Base-by-base conservation (phyloP, 2,113 vertebrate genomes). In the Seriola quinqueradiata region DNA sequence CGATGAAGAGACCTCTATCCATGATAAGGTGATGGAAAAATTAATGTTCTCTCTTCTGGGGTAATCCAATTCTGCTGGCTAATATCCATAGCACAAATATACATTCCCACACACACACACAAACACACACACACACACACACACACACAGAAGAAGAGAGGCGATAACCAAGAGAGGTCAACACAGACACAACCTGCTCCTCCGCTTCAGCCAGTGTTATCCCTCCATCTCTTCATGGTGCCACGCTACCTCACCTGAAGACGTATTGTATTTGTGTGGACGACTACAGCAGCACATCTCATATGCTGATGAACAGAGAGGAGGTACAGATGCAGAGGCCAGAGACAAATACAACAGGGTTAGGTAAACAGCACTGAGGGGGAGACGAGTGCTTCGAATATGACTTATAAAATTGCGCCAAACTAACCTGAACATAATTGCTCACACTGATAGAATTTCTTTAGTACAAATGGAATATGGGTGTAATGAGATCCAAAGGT, bases 401-500 rank as follows among this genome's bases (percentile, higher is more conserved):
- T 58, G 79, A 86, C 70, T 78, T 77, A 58, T 65, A 75, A 86
- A 90, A 85, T 42, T 58, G 67, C 61, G 75, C 65, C 81, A 81
- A 88, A 68, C 65, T 75, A 81, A 87, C 78, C 73, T 72, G 78
- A 75, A 64, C 72, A 76, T 90, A 91, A 92, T 90, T 89, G 85
- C 83, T 89, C 82, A 63, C 77, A 79, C 80, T 92, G 87, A 91
- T 89, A 79, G 86, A 87, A 90, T 91, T 91, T 84, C 88, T 90
- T 86, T 78, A 70, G 79, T 63, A 82, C 86, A 89, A 90, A 92
- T 83, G 76, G 82, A 81, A 74, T 72, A 87, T 69, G 75, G 71
- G 74, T 79, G 91, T 92, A 92, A 93, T 91, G 92, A 93, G 88
- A 92, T 91, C 87, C 81, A 90, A 91, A 73, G 83, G 86, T 91